Percentiles rank a stretch among this genome's conserved stretches.
These are phyloP conservation scores for Lasioglossum marginatum DNA, from an alignment of 2,888 invertebrate species.

Conservation along the genomic window DNA sequence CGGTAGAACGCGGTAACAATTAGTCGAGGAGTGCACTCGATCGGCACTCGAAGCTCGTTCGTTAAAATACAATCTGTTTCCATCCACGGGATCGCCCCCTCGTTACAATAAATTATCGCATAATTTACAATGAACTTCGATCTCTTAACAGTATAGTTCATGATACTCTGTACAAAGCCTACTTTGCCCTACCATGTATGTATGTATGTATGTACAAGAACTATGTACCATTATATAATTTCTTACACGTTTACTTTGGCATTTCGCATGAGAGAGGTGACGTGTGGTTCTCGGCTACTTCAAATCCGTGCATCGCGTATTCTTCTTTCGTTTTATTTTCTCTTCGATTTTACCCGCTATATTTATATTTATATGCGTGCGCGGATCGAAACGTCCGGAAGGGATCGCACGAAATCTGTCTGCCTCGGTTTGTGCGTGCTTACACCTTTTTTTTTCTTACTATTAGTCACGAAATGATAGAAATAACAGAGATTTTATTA, in stretches of 20 bases:
- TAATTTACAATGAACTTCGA: slow-evolving; percentile 71
- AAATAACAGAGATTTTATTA: neutral
- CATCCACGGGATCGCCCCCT: slow-evolving; percentile 44
- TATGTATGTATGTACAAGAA: slow-evolving; percentile 63
- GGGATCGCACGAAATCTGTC: neutral
- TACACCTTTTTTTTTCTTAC: neutral
- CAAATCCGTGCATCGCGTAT: slow-evolving; percentile 74
- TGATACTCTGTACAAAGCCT: slow-evolving; percentile 82
- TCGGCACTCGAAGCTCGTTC: slow-evolving; percentile 79
- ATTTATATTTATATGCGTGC: slow-evolving; percentile 43
- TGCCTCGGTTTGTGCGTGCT: slow-evolving; percentile 1
- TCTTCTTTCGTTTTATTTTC: neutral
- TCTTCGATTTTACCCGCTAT: slow-evolving; percentile 33
- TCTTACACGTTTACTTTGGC: slow-evolving; percentile 72
- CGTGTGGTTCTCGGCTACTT: slow-evolving; percentile 62
- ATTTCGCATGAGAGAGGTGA: slow-evolving; percentile 63
- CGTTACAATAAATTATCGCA: slow-evolving; percentile 49
- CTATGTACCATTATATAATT: slow-evolving; percentile 43
- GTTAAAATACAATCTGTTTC: slow-evolving; percentile 78
- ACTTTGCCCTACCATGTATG: slow-evolving; percentile 69
- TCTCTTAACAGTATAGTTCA: slow-evolving; percentile 65
- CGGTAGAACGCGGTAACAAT: slow-evolving; percentile 68
- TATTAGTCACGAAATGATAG: neutral
- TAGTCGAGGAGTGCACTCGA: slow-evolving; percentile 74
- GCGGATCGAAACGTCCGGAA: slow-evolving; percentile 11